Conservation (phyloP, 2,797 vertebrate species). For the Rousettus madagascariensis region DNA sequence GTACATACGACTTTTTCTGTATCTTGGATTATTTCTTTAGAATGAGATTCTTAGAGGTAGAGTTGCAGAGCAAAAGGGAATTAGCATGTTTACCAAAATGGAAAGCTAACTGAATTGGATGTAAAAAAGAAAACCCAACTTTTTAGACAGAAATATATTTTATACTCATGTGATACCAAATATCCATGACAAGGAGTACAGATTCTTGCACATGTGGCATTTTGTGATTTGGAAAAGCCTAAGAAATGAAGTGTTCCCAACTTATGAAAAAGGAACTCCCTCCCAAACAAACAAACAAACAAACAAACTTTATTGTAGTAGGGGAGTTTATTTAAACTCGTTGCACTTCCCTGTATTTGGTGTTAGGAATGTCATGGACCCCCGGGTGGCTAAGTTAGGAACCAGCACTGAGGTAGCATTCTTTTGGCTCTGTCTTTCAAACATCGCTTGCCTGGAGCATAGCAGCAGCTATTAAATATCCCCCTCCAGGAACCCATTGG, state of each 20-base stretch:
- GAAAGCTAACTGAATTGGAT: slow-evolving; percentile 53
- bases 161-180: slow-evolving; percentile 32
- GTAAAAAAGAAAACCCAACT: slow-evolving; percentile 48
- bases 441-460: slow-evolving; percentile 7
- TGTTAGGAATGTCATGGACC: background rate
- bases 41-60: background rate
- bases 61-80: slow-evolving; percentile 47
- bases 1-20: slow-evolving; percentile 36
- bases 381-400: background rate
- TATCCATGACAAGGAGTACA: slow-evolving; percentile 18
- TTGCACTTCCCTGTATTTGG: background rate
- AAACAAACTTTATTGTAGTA: background rate
- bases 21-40: slow-evolving; percentile 54
- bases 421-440: background rate
- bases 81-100: slow-evolving; percentile 40
- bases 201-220: slow-evolving; percentile 40
- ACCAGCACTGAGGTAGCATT: background rate
- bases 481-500: background rate
- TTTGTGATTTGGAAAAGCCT: slow-evolving; percentile 46
- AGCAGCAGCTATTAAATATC: background rate
- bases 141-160: slow-evolving; percentile 42
- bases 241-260: slow-evolving; percentile 34
- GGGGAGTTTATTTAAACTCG: background rate
- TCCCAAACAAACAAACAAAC: background rate
- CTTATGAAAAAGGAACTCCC: background rate